Evolutionary conservation across 2,113 vertebrate species (phyloP).

Genomic region (Gila orcuttii): DNA sequence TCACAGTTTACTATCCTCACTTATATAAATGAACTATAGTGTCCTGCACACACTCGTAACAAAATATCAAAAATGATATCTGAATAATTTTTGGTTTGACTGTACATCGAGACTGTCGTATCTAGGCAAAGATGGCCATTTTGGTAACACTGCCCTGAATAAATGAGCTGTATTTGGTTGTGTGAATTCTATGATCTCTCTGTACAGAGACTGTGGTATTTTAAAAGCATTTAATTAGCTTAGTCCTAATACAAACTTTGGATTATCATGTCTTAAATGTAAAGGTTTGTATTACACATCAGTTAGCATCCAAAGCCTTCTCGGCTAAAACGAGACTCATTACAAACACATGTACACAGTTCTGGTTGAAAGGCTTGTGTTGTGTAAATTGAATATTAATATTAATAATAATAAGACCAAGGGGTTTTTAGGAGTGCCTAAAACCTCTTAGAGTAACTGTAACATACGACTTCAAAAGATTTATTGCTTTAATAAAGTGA

Average conservation of each 20-base stretch:
- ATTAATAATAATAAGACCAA: too few relatives aligned
- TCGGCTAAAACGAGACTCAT: neutral
- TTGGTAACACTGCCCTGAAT: neutral
- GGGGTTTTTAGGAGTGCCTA: neutral
- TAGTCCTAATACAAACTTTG: constrained; percentile 5
- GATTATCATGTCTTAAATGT: constrained; percentile 20
- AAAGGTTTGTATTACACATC: constrained; percentile 8
- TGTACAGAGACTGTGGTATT: neutral
- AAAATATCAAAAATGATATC: too few relatives aligned
- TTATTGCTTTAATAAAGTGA: neutral
- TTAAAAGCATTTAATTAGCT: constrained; percentile 3
- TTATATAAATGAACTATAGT: too few relatives aligned
- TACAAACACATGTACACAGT: neutral
- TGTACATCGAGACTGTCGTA: neutral
- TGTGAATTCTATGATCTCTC: neutral
- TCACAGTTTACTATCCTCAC: too few relatives aligned
- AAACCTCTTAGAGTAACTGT: constrained; percentile 1
- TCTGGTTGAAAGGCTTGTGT: neutral
- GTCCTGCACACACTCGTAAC: too few relatives aligned
- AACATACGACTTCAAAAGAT: neutral
- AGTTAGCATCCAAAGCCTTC: constrained; percentile 5
- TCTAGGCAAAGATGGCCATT: neutral
- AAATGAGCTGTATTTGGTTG: neutral
- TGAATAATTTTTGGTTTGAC: too few relatives aligned
- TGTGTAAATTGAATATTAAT: neutral